These are phyloP conservation scores for Esox niger DNA, from an alignment of 2,113 vertebrate genomes.

Conservation along the genomic window DNA sequence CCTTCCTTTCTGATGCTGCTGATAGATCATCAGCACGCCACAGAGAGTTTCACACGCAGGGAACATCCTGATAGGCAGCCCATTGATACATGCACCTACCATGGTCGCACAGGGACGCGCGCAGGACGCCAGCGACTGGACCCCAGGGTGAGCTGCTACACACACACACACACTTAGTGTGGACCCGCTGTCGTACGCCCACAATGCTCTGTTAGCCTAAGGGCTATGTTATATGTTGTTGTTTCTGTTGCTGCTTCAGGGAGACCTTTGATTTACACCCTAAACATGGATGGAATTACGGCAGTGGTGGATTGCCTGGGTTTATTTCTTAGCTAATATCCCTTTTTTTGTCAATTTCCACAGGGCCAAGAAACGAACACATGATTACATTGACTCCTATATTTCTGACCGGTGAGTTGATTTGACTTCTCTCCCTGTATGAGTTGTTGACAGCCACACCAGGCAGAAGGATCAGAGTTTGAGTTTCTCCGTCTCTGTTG, in stretches of 20 bases:
- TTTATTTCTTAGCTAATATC: background rate
- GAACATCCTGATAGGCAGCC: slow-evolving; percentile 79
- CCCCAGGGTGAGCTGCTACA: slow-evolving; percentile 71
- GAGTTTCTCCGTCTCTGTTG: background rate
- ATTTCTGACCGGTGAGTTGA: slow-evolving; percentile 81
- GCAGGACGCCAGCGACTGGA: slow-evolving; percentile 76
- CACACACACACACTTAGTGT: no score
- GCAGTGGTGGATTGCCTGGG: background rate
- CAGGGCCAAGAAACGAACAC: slow-evolving; percentile 82
- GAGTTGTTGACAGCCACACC: background rate
- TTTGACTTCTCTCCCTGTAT: background rate
- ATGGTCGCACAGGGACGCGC: slow-evolving; percentile 83
- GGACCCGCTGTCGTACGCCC: no score
- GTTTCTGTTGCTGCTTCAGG: background rate
- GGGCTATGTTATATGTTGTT: background rate
- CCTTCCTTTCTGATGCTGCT: no score
- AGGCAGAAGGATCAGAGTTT: no score
- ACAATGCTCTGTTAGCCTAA: background rate
- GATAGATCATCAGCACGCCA: slow-evolving; percentile 85
- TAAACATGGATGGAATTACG: background rate
- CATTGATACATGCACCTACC: slow-evolving; percentile 72
- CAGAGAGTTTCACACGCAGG: slow-evolving; percentile 78
- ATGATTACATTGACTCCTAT: slow-evolving; percentile 82
- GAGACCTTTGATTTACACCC: background rate
- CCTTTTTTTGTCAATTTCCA: slow-evolving; percentile 8